A percentile compares a stretch with the other conserved stretches of the same genome.
Evolutionary conservation across 2,113 vertebrate species (phyloP).

Genomic region (Girardinichthys multiradiatus): DNA sequence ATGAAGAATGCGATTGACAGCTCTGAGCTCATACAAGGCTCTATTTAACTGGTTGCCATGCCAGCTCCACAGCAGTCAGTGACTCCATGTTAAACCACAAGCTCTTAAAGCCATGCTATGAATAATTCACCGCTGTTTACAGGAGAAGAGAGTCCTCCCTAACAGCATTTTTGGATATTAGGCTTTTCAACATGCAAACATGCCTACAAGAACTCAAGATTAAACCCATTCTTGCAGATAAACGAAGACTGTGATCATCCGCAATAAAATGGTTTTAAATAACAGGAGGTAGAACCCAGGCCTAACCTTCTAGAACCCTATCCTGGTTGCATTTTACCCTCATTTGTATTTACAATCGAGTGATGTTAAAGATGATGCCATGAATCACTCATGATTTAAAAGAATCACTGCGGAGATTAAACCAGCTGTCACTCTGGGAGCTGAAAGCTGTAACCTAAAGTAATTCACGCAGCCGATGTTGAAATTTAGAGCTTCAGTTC

Average conservation of each 20-base stretch:
- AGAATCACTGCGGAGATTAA: constrained; percentile 30
- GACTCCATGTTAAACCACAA: constrained; percentile 66
- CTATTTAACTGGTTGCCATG: constrained; percentile 74
- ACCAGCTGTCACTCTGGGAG: constrained; percentile 37
- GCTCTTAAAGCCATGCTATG: constrained; percentile 61
- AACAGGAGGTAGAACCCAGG: constrained; percentile 60
- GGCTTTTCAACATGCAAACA: constrained; percentile 15
- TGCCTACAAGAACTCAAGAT: constrained; percentile 20
- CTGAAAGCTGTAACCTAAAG: constrained; percentile 11
- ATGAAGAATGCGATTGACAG: constrained; percentile 54
- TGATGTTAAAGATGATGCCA: constrained; percentile 56
- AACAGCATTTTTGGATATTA: constrained; percentile 45
- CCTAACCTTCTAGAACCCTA: constrained; percentile 63
- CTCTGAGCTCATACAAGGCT: constrained; percentile 47
- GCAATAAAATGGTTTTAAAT: constrained; percentile 39
- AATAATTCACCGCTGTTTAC: constrained; percentile 68
- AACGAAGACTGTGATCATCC: constrained; percentile 20
- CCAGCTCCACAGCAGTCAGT: constrained; percentile 72
- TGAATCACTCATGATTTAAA: constrained; percentile 65
- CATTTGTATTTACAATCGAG: constrained; percentile 70
- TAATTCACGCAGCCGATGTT: not conserved
- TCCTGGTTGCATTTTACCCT: constrained; percentile 55
- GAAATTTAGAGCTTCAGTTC: not conserved
- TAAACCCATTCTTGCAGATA: constrained; percentile 26
- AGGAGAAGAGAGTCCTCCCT: constrained; percentile 35